Evolutionary conservation across 2,113 vertebrate genomes (phyloP).

Genomic region (Leiothrix lutea): DNA sequence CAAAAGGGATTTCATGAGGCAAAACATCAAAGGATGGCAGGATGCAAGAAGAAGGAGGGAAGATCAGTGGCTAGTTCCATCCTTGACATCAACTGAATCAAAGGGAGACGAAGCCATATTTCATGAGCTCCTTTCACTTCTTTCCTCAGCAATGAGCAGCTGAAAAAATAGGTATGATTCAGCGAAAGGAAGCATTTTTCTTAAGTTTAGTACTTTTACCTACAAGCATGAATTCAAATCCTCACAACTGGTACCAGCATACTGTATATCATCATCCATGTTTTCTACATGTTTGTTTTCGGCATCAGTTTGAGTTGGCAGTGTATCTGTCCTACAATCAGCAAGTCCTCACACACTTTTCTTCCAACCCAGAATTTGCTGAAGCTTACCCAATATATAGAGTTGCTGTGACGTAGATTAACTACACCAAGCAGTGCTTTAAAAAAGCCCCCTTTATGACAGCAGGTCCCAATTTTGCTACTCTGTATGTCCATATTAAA

Average conservation of each 20-base stretch:
- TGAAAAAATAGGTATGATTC: neutral
- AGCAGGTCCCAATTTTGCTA: neutral
- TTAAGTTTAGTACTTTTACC: neutral
- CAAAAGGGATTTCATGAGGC: neutral
- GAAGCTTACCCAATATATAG: neutral
- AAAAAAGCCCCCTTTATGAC: neutral
- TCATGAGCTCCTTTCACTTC: neutral
- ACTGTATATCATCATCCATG: neutral
- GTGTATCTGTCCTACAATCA: neutral
- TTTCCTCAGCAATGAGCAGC: neutral
- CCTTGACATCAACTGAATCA: neutral
- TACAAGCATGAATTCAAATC: neutral
- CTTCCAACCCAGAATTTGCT: neutral
- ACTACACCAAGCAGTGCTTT: neutral
- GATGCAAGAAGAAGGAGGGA: neutral
- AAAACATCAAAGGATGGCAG: neutral
- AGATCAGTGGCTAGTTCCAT: neutral
- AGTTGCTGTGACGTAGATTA: neutral
- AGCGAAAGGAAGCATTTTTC: neutral
- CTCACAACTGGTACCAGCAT: neutral
- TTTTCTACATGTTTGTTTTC: neutral
- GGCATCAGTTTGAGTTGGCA: neutral
- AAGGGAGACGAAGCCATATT: neutral
- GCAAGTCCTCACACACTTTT: neutral
- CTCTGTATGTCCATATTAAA: neutral